phyloP scores from a whole-genome alignment of 2,113 vertebrate genomes.

The Vanacampus margaritifer region DNA sequence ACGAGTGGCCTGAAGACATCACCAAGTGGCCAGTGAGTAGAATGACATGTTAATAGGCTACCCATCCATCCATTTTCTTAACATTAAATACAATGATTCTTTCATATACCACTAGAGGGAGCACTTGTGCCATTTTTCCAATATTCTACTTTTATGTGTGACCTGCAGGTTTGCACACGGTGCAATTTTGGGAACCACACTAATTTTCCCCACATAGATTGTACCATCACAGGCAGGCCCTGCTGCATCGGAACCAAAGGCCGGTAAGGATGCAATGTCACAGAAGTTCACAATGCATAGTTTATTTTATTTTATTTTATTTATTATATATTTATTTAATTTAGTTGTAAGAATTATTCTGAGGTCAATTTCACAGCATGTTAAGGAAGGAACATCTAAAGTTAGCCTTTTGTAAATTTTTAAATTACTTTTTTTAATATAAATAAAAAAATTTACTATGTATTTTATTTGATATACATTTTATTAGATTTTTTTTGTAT shows the following conservation, averaged over 20 bases:
- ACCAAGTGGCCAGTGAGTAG: constrained; percentile 93
- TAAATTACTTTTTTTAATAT: no score
- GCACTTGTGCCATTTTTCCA: no score
- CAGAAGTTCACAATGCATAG: not conserved
- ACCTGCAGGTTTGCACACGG: constrained; percentile 87
- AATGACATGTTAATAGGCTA: not conserved
- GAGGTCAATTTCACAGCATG: no score
- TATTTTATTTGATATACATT: no score
- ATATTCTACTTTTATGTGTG: not conserved
- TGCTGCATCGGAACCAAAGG: constrained; percentile 98
- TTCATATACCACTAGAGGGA: not conserved
- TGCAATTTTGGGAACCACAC: constrained; percentile 91
- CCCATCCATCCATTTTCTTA: no score
- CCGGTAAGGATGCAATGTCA: constrained; percentile 71
- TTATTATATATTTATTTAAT: no score
- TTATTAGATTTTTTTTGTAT: not conserved
- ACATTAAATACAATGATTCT: no score
- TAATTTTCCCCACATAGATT: constrained; percentile 94
- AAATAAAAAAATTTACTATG: no score
- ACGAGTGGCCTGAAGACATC: constrained; percentile 97
- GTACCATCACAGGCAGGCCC: constrained; percentile 90
- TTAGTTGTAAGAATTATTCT: no score
- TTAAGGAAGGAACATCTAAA: no score
- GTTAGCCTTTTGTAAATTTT: no score
- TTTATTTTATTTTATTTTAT: no score